Percentiles rank a stretch among this genome's conserved stretches.
These are phyloP conservation scores for Eumeta japonica DNA, from an alignment of 1,140 invertebrate species.

Conservation along the genomic window DNA sequence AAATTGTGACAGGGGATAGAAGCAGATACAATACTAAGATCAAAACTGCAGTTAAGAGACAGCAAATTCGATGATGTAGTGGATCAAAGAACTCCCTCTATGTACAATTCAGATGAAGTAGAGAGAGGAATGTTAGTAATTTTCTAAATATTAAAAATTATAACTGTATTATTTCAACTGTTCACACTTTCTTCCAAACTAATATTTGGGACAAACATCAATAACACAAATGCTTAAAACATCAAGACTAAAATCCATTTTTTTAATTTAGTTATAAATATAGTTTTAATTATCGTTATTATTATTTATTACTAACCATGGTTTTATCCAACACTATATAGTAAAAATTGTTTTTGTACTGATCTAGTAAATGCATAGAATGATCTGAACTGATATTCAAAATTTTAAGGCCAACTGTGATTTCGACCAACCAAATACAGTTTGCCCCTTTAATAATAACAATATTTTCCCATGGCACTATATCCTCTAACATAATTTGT, in stretches of 20 bases:
- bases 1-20: not conserved
- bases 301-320: conserved; percentile 20
- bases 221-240: not conserved
- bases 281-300: not conserved
- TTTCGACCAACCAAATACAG: conserved; percentile 35
- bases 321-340: conserved; percentile 28
- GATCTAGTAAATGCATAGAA: conserved; percentile 26
- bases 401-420: conserved; percentile 20
- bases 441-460: conserved; percentile 22
- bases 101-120: no score
- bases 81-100: no score
- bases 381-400: conserved; percentile 24
- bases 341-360: conserved; percentile 30
- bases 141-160: conserved; percentile 3
- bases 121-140: not conserved
- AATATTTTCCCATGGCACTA: conserved; percentile 25
- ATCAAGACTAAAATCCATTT: conserved; percentile 1
- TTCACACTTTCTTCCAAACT: no score
- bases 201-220: not conserved
- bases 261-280: not conserved
- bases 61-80: no score
- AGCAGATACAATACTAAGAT: not conserved
- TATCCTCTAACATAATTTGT: conserved; percentile 15
- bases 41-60: not conserved
- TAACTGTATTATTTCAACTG: no score